Evolutionary conservation across 1,140 invertebrate species (phyloP), one percentile per base, ranked within the genome.

Genomic region (Pinna nobilis): DNA sequence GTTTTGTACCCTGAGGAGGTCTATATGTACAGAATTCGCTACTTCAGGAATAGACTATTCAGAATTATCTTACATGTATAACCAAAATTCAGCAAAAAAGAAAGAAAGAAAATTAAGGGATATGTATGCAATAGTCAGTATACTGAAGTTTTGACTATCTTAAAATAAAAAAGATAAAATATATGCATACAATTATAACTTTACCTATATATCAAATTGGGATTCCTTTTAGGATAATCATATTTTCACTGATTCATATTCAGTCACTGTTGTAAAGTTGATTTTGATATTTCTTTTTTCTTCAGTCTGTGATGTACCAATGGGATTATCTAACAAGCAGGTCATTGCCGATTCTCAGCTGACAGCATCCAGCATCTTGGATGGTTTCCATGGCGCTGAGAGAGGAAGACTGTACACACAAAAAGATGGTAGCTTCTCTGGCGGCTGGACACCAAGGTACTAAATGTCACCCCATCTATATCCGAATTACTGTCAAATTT

Each of bases 371-470:
- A 74, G 72, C 30, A 67, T 53, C 23, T 53, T 77, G 20, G 78
- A 83, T 33, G 28, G 44, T 25, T 75, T 68, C 61, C 76, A 81
- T 60, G 39, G 55, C 13, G 65, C 81, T 33, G 57, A 79, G 44
- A 47, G 81, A 28, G 82, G 64, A n/a, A 72, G 85, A 37, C 61
- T 85, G 15, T 82, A 66, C 63, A 78, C 65, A 1, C 57, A 80
- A 32, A 68, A 77, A 32, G 82, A 82, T 74, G 80, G 78, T 7
- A 66, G 51, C 13, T 74, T 64, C 30, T 68, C 77, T 28, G 81
- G 81, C 20, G 81, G 78, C 1, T 86, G 85, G 85, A 68, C 76
- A 23, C 85, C 85, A 70, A 77, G 72, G 84, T 86, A 73, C 9
- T 15, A 60, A 37, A 32, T 32, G 15, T 1, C n/a, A n/a, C n/a